Conservation (phyloP, 2,113 vertebrate genomes). For the Halcyon senegalensis region DNA sequence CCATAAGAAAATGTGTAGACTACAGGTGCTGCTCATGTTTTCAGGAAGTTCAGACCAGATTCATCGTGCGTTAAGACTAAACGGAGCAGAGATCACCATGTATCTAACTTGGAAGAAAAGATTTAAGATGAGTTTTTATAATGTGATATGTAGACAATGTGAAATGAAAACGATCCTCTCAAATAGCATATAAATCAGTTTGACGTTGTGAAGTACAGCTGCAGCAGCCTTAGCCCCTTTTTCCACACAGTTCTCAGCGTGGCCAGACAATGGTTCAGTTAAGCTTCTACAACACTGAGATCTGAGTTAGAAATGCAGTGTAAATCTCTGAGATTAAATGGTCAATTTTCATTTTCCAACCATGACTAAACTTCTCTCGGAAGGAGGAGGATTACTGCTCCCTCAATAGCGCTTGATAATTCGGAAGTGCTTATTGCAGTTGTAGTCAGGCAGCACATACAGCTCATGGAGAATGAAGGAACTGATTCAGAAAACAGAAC, state of each 20-base stretch:
- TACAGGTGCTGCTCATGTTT: neutral
- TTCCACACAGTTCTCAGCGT: neutral
- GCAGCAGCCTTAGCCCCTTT: conserved; percentile 29
- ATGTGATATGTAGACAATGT: fast-evolving
- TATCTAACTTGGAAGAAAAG: neutral
- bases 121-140: neutral
- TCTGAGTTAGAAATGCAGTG: conserved; percentile 59
- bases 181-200: neutral
- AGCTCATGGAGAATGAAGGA: neutral
- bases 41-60: neutral
- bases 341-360: conserved; percentile 60
- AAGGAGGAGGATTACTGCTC: conserved; percentile 23
- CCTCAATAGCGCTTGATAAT: neutral
- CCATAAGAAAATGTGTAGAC: neutral
- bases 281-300: conserved; percentile 18
- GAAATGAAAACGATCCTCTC: neutral
- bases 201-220: conserved; percentile 22
- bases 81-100: neutral
- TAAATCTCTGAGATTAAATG: conserved; percentile 66
- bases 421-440: neutral
- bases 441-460: neutral
- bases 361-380: conserved; percentile 53
- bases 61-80: neutral
- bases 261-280: conserved; percentile 25
- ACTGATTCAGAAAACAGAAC: neutral